Conservation (phyloP, 1,140 invertebrate genomes). For the Eciton burchellii region DNA sequence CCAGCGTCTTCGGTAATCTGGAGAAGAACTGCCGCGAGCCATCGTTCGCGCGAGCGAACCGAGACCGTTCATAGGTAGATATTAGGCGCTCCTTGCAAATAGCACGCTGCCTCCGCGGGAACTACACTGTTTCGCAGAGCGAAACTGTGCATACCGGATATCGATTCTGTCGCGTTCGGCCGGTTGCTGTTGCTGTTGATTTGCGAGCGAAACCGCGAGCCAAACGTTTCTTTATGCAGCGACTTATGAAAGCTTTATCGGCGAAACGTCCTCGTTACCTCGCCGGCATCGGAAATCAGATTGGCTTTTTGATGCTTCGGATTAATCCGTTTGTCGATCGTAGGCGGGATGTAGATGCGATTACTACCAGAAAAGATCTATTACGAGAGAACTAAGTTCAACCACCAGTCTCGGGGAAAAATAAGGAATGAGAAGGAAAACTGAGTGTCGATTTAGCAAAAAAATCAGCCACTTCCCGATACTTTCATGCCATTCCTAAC, state of each 20-base stretch:
- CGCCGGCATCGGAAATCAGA: slow-evolving; percentile 14
- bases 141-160: slow-evolving; percentile 55
- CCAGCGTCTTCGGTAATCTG: slow-evolving; percentile 75
- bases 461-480: slow-evolving; percentile 23
- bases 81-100: slow-evolving; percentile 68
- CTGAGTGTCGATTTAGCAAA: slow-evolving; percentile 26
- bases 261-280: slow-evolving; percentile 17
- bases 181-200: slow-evolving; percentile 25
- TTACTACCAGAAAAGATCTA: slow-evolving; percentile 3
- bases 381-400: slow-evolving; percentile 30
- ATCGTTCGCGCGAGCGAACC: slow-evolving; percentile 70
- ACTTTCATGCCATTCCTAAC: neutral
- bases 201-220: slow-evolving; percentile 35
- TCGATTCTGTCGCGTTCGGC: slow-evolving; percentile 35
- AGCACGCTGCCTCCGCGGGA: slow-evolving; percentile 36
- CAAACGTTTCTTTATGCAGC: slow-evolving; percentile 39
- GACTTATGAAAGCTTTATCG: slow-evolving; percentile 33
- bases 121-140: slow-evolving; percentile 54
- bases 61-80: slow-evolving; percentile 36
- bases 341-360: slow-evolving; percentile 2
- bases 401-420: neutral
- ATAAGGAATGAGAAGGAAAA: neutral
- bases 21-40: slow-evolving; percentile 72
- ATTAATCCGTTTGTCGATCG: slow-evolving; percentile 9
- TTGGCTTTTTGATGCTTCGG: slow-evolving; percentile 7